These are phyloP conservation scores for Himalopsyche tibetana DNA, from an alignment of 2,888 invertebrate species.

Conservation along the genomic window DNA sequence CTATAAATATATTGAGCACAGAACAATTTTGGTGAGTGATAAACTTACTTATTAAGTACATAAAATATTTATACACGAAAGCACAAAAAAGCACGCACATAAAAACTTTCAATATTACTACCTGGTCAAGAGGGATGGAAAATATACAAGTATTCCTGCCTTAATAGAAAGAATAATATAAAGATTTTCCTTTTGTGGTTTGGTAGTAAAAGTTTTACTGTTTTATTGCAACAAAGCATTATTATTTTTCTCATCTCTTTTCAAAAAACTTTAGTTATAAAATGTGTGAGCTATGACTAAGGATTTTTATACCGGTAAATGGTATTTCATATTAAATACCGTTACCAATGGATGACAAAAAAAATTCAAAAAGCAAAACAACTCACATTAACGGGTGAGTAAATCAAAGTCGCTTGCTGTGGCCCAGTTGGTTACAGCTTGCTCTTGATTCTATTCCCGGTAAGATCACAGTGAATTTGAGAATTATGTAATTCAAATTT, in stretches of 20 bases:
- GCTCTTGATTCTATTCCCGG: too few relatives aligned
- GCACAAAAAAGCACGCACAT: constrained; percentile 1
- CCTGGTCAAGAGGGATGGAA: background rate
- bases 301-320: too few relatives aligned
- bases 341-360: too few relatives aligned
- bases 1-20: background rate
- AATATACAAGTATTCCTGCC: background rate
- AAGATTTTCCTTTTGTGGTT: constrained; percentile 18
- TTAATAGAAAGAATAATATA: background rate
- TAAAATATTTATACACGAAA: background rate
- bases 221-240: constrained; percentile 1
- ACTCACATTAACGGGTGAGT: too few relatives aligned
- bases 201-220: constrained; percentile 1
- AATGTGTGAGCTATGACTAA: too few relatives aligned
- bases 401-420: too few relatives aligned
- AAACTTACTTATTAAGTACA: background rate
- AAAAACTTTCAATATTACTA: constrained; percentile 17
- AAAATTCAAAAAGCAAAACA: too few relatives aligned
- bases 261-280: background rate
- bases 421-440: too few relatives aligned
- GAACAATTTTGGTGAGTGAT: background rate
- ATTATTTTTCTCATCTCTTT: background rate
- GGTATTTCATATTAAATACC: too few relatives aligned
- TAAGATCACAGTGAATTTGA: too few relatives aligned
- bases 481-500: too few relatives aligned